Evolutionary conservation across 2,797 vertebrate genomes (phyloP).

Genomic region (Pseudochirops cupreus): DNA sequence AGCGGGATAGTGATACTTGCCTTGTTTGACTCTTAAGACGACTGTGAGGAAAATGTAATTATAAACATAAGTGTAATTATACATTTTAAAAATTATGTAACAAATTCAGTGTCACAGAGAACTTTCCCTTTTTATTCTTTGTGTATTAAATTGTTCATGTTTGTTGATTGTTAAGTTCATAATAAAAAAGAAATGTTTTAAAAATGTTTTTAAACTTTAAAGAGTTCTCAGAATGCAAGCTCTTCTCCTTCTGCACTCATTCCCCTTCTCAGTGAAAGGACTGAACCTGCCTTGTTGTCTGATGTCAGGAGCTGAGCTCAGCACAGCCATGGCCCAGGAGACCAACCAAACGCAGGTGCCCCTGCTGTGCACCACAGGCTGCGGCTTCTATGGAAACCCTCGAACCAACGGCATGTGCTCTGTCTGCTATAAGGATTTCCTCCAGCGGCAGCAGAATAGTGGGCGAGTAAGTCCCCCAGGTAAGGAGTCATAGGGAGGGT

Average conservation of each 20-base stretch:
- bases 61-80: not conserved
- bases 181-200: not conserved
- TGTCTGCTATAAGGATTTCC: slow-evolving; percentile 95
- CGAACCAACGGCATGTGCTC: slow-evolving; percentile 96
- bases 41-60: not conserved
- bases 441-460: slow-evolving; percentile 94
- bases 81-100: not conserved
- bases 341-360: slow-evolving; percentile 95
- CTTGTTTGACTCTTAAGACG: not conserved
- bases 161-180: not conserved
- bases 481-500: slow-evolving; percentile 74
- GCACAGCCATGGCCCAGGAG: slow-evolving; percentile 92
- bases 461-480: slow-evolving; percentile 91
- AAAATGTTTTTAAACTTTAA: not conserved
- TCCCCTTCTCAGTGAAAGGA: not conserved
- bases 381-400: slow-evolving; percentile 95
- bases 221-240: not conserved
- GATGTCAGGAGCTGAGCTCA: not conserved
- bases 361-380: slow-evolving; percentile 94
- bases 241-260: not conserved
- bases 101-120: not conserved
- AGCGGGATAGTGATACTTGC: not conserved
- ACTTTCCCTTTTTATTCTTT: not conserved
- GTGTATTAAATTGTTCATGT: not conserved
- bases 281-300: accelerated